Evolutionary conservation across 1,140 invertebrate species (phyloP), one percentile per base, ranked within the genome.

Genomic region (Acromyrmex charruanus): DNA sequence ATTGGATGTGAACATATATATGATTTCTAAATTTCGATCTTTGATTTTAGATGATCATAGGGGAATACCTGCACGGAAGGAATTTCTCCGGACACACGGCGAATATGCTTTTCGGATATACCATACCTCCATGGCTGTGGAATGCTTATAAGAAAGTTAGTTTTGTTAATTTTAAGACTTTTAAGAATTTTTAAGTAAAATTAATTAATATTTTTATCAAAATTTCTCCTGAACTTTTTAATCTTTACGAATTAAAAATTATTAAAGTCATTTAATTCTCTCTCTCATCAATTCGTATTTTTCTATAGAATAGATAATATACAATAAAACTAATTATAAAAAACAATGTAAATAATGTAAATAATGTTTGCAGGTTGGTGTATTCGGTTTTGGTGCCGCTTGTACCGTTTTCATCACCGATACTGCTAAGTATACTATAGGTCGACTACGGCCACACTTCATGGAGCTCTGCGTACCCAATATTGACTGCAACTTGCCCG

Each of bases 361-460:
- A 28, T 49, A 49, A 31, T 1, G 7, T 71, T 63, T 89, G 6
- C 88, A 97, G 85, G 94, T 98, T 12, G 97, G 97, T 1, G 94
- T 98, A 0, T 99, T 99, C 92, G 96, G 97, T 49, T 99, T 99
- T 94, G 98, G 98, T 0, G 97, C 97, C n/a, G 97, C 97, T 1
- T 96, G 97, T 85, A 98, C 97, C 68, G 97, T 98, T 94, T 94
- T 98, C 18, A 97, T 97, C 9, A 99, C 98, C 5, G 98, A 99
- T 92, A 97, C 99, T 89, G 98, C 97, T 31, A 99, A 99, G 95
- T 99, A 99, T 91, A 97, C 97, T 2, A 97, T 99, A 85, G 99
- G 99, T 39, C 96, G 99, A 69, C 95, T 99, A 79, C 95, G 99
- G 89, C 99, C 99, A 10, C 98, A 99, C 95, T 99, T 99, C 95